Conservation (phyloP, 2,797 vertebrate species). For the Margarornis squamiger region DNA sequence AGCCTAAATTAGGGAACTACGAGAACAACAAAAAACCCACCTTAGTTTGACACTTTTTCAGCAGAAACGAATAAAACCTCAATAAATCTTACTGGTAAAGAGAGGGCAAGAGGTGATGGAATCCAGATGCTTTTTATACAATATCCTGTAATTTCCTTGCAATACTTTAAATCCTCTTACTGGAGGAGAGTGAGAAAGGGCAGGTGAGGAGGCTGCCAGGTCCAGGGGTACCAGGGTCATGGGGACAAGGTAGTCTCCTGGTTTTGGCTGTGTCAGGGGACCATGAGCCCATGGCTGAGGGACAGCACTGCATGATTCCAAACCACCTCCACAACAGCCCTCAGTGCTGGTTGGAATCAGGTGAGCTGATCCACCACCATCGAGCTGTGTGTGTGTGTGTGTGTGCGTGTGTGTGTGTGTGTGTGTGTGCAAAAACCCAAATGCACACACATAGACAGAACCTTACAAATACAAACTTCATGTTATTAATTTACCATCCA, state of each 20-base stretch:
- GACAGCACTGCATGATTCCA: accelerated
- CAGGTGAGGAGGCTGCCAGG: neutral
- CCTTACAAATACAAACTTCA: neutral
- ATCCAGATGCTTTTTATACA: neutral
- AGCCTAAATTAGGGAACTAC: neutral
- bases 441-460: accelerated
- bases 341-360: accelerated
- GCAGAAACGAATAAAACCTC: neutral
- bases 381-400: accelerated
- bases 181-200: neutral
- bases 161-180: neutral
- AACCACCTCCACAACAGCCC: neutral
- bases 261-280: accelerated
- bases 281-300: accelerated
- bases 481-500: neutral
- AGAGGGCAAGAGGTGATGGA: neutral
- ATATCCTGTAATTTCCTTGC: neutral
- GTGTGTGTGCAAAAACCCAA: neutral
- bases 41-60: neutral
- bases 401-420: accelerated
- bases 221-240: accelerated
- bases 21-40: neutral
- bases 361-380: too few species aligned
- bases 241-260: accelerated
- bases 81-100: neutral